Evolutionary conservation across 2,797 vertebrate genomes (phyloP).

Genomic region (Pantherophis vulpinus): DNA sequence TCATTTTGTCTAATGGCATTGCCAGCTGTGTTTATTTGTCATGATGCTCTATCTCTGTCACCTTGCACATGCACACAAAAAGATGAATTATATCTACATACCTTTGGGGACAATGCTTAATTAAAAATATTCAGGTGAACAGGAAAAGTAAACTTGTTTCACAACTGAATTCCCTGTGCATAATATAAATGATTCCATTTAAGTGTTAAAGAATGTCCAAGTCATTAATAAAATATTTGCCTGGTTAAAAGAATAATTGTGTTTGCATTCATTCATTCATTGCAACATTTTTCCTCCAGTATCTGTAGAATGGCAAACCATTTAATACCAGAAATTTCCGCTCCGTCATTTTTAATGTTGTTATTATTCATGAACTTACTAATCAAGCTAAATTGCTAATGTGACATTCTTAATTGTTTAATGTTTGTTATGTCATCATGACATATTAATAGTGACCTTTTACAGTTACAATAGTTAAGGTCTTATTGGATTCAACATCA

Average conservation of each 20-base stretch:
- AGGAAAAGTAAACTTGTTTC: constrained; percentile 38
- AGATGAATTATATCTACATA: neutral
- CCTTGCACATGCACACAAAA: neutral
- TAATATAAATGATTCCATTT: constrained; percentile 29
- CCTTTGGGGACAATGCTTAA: constrained; percentile 26
- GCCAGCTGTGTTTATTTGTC: neutral
- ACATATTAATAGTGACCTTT: constrained; percentile 66
- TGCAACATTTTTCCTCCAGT: constrained; percentile 23
- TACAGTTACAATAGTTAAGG: constrained; percentile 36
- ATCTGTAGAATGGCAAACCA: neutral
- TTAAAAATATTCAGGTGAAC: constrained; percentile 39
- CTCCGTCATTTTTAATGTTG: constrained; percentile 10
- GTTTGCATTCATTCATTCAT: constrained; percentile 25
- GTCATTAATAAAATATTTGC: constrained; percentile 26
- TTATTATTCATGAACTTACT: constrained; percentile 39
- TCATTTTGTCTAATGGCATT: neutral
- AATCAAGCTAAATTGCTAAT: constrained; percentile 64
- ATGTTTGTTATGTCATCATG: constrained; percentile 68
- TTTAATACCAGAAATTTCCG: constrained; percentile 10
- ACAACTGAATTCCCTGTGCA: constrained; percentile 37
- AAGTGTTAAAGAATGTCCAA: constrained; percentile 35
- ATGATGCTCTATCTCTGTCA: neutral
- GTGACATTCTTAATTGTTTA: constrained; percentile 65
- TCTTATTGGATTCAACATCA: constrained; percentile 38
- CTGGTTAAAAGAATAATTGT: constrained; percentile 39